Evolutionary conservation across 2,797 vertebrate species (phyloP).

Genomic region (Eutrigla gurnardus): DNA sequence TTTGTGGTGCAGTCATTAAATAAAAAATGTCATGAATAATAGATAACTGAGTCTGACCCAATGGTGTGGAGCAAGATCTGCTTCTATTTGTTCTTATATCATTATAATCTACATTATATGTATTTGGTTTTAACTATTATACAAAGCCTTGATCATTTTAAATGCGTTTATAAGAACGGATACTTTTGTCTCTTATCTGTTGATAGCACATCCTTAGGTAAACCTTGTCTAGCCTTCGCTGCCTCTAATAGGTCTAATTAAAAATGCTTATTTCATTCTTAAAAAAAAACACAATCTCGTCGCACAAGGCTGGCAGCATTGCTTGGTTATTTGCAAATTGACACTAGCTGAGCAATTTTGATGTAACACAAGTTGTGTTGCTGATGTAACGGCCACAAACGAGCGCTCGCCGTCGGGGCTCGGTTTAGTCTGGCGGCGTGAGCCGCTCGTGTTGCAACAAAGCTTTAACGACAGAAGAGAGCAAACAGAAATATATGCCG

Average conservation of each 20-base stretch:
- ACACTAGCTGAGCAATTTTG: not conserved
- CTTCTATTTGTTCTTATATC: not conserved
- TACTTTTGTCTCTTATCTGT: not conserved
- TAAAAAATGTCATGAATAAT: conserved; percentile 25
- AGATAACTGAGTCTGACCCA: not conserved
- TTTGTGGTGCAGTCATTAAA: not conserved
- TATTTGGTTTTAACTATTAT: not conserved
- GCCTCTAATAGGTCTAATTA: not conserved
- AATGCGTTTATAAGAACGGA: not conserved
- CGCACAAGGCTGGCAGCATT: not conserved
- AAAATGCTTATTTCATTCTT: too few relatives aligned
- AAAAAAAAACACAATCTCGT: not conserved
- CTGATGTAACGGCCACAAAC: conserved; percentile 34
- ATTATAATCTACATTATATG: not conserved
- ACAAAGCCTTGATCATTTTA: not conserved
- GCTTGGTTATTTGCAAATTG: not conserved
- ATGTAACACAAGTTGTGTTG: conserved; percentile 3
- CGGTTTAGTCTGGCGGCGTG: not conserved
- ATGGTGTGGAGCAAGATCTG: not conserved
- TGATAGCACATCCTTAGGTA: not conserved
- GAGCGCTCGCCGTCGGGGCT: conserved; percentile 13
- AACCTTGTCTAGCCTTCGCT: not conserved
- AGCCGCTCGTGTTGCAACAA: not conserved
- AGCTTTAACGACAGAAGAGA: conserved; percentile 7
- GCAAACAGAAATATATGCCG: not conserved